Conservation (phyloP, 1,140 invertebrate genomes). For the Polypedilum pembai region DNA sequence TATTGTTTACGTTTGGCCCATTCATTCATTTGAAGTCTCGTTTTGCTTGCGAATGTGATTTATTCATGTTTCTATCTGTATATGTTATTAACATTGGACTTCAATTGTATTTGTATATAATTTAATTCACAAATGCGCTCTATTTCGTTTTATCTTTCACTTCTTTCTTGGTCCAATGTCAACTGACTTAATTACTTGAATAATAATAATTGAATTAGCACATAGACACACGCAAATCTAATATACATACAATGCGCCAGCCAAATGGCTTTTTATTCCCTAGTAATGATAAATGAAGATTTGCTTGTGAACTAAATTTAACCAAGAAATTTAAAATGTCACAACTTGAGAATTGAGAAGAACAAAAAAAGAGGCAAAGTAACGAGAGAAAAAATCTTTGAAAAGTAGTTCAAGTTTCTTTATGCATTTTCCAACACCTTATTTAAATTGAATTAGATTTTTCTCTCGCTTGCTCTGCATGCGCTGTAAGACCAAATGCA, state of each 20-base stretch:
- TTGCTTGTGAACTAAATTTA: not conserved
- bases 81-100: not conserved
- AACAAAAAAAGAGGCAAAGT: not conserved
- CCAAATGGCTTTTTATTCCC: not conserved
- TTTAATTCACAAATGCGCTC: conserved; percentile 17
- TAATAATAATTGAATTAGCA: not conserved
- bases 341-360: not conserved
- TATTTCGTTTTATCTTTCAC: not conserved
- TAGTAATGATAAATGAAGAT: not conserved
- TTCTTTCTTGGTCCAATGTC: not conserved
- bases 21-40: not conserved
- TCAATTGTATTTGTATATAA: not conserved
- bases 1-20: no score
- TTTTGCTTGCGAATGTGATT: not conserved
- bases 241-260: not conserved
- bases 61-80: not conserved
- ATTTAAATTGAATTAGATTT: conserved; percentile 4
- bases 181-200: not conserved
- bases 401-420: not conserved
- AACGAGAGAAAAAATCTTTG: not conserved
- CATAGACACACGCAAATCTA: not conserved
- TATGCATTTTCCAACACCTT: not conserved
- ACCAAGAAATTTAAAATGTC: not conserved
- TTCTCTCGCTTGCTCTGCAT: not conserved
- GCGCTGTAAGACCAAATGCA: not conserved